These are phyloP conservation scores for Falco berigora DNA, from an alignment of 2,797 vertebrate species.

Conservation along the genomic window DNA sequence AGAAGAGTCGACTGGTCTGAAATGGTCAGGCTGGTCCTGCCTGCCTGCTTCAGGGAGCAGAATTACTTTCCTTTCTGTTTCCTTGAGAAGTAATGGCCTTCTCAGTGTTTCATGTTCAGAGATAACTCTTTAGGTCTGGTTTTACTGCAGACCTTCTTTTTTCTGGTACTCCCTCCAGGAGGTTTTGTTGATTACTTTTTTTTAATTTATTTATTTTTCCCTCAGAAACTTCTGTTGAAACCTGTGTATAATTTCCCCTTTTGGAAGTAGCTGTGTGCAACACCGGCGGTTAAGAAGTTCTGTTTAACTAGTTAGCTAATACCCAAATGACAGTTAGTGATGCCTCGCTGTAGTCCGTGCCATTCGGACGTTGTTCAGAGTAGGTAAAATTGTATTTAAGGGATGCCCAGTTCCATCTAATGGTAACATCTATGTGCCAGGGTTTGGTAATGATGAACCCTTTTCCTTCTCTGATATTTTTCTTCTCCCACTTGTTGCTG, in stretches of 20 bases:
- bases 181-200: too few species aligned
- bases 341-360: fast-evolving
- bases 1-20: not conserved
- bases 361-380: not conserved
- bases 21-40: not conserved
- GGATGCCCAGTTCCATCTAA: not conserved
- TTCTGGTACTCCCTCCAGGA: not conserved
- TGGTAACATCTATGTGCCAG: not conserved
- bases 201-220: not conserved
- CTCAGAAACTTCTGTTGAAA: not conserved
- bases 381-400: not conserved
- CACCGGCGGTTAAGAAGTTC: not conserved
- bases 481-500: not conserved
- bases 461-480: not conserved
- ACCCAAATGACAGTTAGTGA: not conserved
- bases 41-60: not conserved
- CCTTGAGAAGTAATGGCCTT: not conserved
- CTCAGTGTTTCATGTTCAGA: not conserved
- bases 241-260: not conserved
- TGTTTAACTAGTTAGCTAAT: not conserved
- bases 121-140: not conserved
- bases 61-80: not conserved
- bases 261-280: not conserved
- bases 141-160: not conserved
- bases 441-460: not conserved